Base-by-base conservation (phyloP, 2,113 vertebrate species). In the Aptenodytes patagonicus region DNA sequence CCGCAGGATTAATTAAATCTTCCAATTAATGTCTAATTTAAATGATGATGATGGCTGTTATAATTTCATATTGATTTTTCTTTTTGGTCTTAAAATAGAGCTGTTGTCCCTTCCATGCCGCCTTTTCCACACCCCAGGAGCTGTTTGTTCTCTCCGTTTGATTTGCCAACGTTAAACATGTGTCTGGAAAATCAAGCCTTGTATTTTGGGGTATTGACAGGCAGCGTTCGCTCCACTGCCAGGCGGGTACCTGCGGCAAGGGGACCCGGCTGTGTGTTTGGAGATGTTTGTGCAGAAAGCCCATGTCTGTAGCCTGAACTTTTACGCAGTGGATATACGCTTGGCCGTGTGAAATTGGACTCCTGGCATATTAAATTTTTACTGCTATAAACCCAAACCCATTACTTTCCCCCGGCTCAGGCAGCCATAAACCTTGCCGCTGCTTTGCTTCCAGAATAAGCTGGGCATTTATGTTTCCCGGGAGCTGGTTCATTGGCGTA, bases 1-100 rank as follows among this genome's bases (percentile, higher is more conserved):
- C 40, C 0, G 1, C 75, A 42, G 68, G 90, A 97, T 97, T 98
- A 98, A 98, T 98, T 97, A 98, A 98, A 95, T 95, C 97, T 94
- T 89, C 98, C 97, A 97, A 97, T 97, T 98, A 98, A 98, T 95
- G 97, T 79, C 96, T 96, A 76, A 89, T 98, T 98, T 98, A 97
- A 97, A 96, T 82, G 89, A 96, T 6, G 70, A 94, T 95, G 97
- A 93, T 87, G 88, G 93, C 95, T 97, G 96, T 95, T 98, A 97
- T 91, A 87, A 66, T 97, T 98, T 94, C 92, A 57, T 95, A 96
- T 89, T 95, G 95, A 95, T 98, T 96, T 51, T 81, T 65, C 22
- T 87, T 92, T 94, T 80, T 31, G 24, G 16, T 95, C 89, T 94
- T 82, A 87, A 96, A 98, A 95, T 84, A 91, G 96, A 96, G 87